Evolutionary conservation across 2,888 invertebrate genomes (phyloP), one percentile per base, ranked within the genome.

Genomic region (Drosophila affinis): DNA sequence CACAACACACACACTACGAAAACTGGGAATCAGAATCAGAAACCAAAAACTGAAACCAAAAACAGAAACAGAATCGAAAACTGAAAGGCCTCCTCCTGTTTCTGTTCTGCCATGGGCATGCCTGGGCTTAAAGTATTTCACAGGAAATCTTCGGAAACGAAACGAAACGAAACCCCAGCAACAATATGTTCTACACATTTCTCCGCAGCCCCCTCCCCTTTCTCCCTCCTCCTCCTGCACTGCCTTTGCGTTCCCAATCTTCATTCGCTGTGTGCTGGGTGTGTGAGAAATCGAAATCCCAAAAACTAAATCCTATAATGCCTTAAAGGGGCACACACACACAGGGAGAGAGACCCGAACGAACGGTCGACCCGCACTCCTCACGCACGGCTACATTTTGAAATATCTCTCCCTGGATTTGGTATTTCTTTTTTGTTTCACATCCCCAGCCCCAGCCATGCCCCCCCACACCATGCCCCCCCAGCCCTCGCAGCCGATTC

Each of bases 211-310:
- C 59, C 67, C 39, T 3, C 32, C 27, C 18, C 39, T 17, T 21
- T 24, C 47, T 49, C 2, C 48, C 39, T 27, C n/a, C 21, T 18
- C 62, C 34, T 51, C 45, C 17, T n/a, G n/a, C n/a, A 18, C 18
- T 18, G 18, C 18, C 1, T 1, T 18, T 18, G 18, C 29, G 29
- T 44, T 32, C 32, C 39, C 55, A 54, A 39, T 39, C 39, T 39
- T 39, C 39, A n/a, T 39, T 17, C 46, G 48, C 17, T 53, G n/a
- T n/a, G n/a, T n/a, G 60, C 32, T 56, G 45, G 51, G 39, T 72
- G 82, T 83, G 83, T 85, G 83, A 84, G 88, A 85, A 88, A 87
- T 87, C 89, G 88, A 89, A 87, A 87, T 87, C 89, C 89, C 89
- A 81, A 87, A 84, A 86, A 86, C 88, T 86, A 87, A 87, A 87